Conservation (phyloP, 64 coral and sea anemone genomes). For the Montipora efflorescens region DNA sequence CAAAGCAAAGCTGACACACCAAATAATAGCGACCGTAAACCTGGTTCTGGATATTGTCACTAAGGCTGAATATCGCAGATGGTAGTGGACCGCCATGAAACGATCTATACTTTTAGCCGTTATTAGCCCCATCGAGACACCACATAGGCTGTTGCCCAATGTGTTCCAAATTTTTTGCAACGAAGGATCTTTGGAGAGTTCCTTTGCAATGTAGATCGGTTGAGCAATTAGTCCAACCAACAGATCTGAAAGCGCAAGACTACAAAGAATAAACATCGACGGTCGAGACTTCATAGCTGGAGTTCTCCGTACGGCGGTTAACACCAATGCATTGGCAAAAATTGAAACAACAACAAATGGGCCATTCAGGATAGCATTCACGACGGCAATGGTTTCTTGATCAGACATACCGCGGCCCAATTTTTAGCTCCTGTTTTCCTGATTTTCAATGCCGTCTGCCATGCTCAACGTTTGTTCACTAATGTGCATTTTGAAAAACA, state of each 20-base stretch:
- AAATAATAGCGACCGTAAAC: slow-evolving; percentile 10
- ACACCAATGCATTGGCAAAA: slow-evolving; percentile 19
- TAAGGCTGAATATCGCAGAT: slow-evolving; percentile 36
- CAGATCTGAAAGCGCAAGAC: slow-evolving; percentile 41
- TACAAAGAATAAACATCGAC: slow-evolving; percentile 10
- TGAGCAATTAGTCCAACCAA: slow-evolving; percentile 32
- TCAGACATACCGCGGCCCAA: neutral
- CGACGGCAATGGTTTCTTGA: neutral
- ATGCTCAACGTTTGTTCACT: too few relatives aligned
- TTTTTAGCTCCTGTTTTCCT: too few relatives aligned
- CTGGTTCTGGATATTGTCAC: slow-evolving; percentile 27
- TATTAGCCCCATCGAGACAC: neutral
- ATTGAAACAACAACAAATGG: neutral
- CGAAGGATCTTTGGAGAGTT: neutral
- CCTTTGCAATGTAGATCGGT: slow-evolving; percentile 4
- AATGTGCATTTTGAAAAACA: too few relatives aligned
- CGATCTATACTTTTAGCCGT: slow-evolving; percentile 52
- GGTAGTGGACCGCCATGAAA: slow-evolving; percentile 48
- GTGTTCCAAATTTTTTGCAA: neutral
- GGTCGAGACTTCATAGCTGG: neutral
- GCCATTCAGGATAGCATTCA: neutral
- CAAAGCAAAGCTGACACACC: slow-evolving; percentile 31
- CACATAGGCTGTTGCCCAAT: neutral
- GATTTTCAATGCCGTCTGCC: too few relatives aligned
- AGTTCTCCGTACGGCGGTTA: neutral